Evolutionary conservation across 2,888 invertebrate genomes (phyloP), one percentile per base, ranked within the genome.

Genomic region (Agrilus cyanescens): DNA sequence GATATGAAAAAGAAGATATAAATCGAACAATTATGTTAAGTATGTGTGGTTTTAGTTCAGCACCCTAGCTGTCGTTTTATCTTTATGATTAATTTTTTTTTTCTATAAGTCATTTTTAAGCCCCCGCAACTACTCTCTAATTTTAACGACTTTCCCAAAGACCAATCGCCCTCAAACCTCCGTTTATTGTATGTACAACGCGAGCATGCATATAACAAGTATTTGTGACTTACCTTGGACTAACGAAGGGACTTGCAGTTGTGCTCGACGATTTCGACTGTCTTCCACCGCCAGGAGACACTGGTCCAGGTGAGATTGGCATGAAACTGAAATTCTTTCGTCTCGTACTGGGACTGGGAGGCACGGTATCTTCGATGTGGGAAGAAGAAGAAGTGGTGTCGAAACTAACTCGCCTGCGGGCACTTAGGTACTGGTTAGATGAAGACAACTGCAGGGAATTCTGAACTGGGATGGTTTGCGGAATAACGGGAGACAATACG

Each of bases 321-420:
- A 84, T 83, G 58, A 90, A 90, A 62, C 82, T 86, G 60, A 85
- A 89, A 58, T 84, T 82, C 60, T 84, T 80, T 37, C 84, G 76
- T 47, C 82, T 73, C 34, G 84, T 80, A 48, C 83, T 85, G 8
- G 84, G 85, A 67, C 83, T 83, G 49, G 81, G 80, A 1, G 82
- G 82, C 40, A 82, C 78, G 34, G 65, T 62, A 34, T 60, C 53
- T 14, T 61, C 62, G 37, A 60, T 65, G 16, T 57, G 55, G 8
- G 55, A 41, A 25, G 25, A 25, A 18, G 18, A 18, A 20, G 58
- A 57, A 12, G 66, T 63, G 2, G 71, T 73, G 53, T 76, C 76
- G 51, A 76, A 76, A 55, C 75, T 76, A 2, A 77, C 76, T 35
- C 75, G 62, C 45, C 75, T 63, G 31, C 71, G 63, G 2, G 66